Evolutionary conservation across 2,797 vertebrate genomes (phyloP), one percentile per base, ranked within the genome.

Genomic region (Gambelia wislizenii): DNA sequence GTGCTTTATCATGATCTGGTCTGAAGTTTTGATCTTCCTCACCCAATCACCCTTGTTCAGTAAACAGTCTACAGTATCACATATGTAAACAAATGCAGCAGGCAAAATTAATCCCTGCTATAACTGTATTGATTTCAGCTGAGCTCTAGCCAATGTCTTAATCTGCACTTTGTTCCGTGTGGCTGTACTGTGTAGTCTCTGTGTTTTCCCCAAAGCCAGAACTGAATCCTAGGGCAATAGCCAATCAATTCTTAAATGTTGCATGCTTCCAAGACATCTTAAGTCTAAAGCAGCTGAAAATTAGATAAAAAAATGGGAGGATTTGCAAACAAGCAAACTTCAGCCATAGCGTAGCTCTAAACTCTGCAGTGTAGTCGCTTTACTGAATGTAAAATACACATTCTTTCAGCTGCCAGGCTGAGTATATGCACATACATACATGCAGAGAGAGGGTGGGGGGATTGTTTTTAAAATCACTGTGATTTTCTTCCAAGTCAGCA

Each of bases 31-130:
- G 84, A 75, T 93, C 84, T 90, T 77, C 93, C 85, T 90, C 88
- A 81, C 91, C 91, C 89, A 91, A 89, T 88, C 92, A 87, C 56
- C 75, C 81, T 36, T 72, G 0, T 94, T 90, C 89, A 88, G 89
- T 87, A 91, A 89, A 92, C 79, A 75, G 90, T 95, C 91, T 90
- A 61, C 94, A 89, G 90, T 94, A 93, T 94, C 81, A 87, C 90
- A 90, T 93, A 95, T 95, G 93, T 93, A 95, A 95, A 96, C 93
- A 95, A 96, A 87, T 70, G 70, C 89, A 92, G 94, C 74, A 91
- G 90, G 30, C 89, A 91, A 95, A 78, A 96, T 94, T 93, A 94
- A 95, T 95, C 93, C 94, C 91, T 70, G 42, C 91, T 84, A 94
- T 84, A 93, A 84, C 25, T 69, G 83, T 70, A 47, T 56, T 84